phyloP scores from a whole-genome alignment of 2,888 invertebrate genomes.

The Apeira syringaria region DNA sequence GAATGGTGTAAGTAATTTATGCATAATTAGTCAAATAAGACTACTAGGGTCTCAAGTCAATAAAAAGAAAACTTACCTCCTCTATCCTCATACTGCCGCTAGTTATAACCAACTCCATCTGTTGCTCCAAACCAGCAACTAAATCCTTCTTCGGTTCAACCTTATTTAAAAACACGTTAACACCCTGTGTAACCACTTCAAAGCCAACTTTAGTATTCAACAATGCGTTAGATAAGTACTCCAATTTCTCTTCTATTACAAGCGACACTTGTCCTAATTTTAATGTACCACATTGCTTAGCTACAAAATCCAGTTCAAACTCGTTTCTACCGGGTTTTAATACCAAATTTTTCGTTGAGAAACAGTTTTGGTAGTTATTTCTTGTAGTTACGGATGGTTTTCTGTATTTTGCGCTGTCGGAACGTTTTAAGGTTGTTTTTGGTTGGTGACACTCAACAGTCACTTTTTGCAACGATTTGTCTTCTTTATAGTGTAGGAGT shows the following conservation, averaged over 20 bases:
- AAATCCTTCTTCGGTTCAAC: conserved; percentile 86
- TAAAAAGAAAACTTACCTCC: conserved; percentile 77
- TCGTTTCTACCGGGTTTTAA: conserved; percentile 87
- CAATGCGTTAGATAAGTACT: conserved; percentile 87
- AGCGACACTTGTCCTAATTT: conserved; percentile 88
- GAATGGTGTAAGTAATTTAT: too few relatives aligned
- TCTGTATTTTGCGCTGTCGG: conserved; percentile 88
- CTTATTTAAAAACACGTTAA: conserved; percentile 76
- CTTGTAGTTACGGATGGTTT: conserved; percentile 87
- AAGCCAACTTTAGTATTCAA: conserved; percentile 79
- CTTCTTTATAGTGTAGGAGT: conserved; percentile 91
- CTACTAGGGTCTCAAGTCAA: too few relatives aligned
- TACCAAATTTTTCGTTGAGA: conserved; percentile 74
- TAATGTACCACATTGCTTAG: conserved; percentile 87
- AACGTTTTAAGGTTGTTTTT: conserved; percentile 86
- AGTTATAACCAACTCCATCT: conserved; percentile 88
- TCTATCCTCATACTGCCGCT: conserved; percentile 91
- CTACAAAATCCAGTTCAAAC: conserved; percentile 83
- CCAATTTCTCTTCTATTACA: conserved; percentile 85
- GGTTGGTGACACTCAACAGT: conserved; percentile 88
- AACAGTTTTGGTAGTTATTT: conserved; percentile 85
- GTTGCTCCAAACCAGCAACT: conserved; percentile 91
- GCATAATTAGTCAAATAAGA: too few relatives aligned
- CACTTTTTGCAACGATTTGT: conserved; percentile 89
- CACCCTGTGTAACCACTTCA: conserved; percentile 81